phyloP scores from a whole-genome alignment of 2,888 invertebrate genomes.

The Heteromurus nitidus region DNA sequence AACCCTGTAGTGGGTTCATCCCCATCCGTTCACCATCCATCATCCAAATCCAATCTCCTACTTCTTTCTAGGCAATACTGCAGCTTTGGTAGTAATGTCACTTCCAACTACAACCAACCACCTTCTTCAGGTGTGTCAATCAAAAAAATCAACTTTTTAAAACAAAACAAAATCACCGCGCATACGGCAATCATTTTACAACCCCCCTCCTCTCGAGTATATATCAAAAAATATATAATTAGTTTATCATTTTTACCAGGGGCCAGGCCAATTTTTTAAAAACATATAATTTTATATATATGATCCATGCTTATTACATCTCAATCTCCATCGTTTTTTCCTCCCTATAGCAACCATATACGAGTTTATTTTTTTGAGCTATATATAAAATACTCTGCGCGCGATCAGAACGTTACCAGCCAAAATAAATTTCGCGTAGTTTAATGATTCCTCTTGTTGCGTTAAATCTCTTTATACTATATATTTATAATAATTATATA shows the following conservation, averaged over 20 bases:
- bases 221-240: too few relatives aligned
- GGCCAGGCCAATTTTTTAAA: too few relatives aligned
- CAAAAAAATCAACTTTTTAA: conserved; percentile 28
- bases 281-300: too few relatives aligned
- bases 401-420: conserved; percentile 14
- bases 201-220: too few relatives aligned
- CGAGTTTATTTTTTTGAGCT: too few relatives aligned
- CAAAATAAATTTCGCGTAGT: conserved; percentile 11
- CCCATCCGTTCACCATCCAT: conserved; percentile 77
- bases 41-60: conserved; percentile 72
- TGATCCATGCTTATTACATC: too few relatives aligned
- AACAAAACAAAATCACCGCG: conserved; percentile 17
- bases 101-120: conserved; percentile 71
- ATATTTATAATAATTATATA: neutral
- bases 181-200: neutral
- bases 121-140: conserved; percentile 64
- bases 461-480: too few relatives aligned
- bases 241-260: too few relatives aligned
- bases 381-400: conserved; percentile 4
- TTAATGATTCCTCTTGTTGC: neutral
- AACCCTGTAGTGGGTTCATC: conserved; percentile 63
- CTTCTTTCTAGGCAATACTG: conserved; percentile 90
- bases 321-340: too few relatives aligned
- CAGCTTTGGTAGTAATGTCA: conserved; percentile 92
- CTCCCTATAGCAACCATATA: too few relatives aligned